Conservation (phyloP, 2,888 invertebrate species). For the Plutella xylostella region DNA sequence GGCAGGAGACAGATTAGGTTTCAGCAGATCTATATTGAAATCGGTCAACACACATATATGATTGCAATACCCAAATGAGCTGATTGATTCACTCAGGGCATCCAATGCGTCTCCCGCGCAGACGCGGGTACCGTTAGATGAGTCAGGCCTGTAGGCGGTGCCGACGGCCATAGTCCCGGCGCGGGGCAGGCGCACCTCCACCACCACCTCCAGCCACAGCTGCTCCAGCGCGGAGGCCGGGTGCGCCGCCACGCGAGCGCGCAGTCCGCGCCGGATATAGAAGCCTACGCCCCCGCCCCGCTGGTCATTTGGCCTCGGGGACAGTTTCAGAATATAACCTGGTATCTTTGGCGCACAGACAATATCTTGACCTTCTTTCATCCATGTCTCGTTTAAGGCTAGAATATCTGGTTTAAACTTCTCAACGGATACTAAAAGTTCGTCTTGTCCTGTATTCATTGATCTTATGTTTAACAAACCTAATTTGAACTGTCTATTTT, state of each 20-base stretch:
- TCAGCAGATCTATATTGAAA: background rate
- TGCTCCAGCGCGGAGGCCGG: background rate
- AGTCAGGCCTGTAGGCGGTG: background rate
- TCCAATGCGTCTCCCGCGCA: background rate
- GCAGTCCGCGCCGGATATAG: background rate
- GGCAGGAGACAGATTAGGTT: no score
- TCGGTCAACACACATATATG: background rate
- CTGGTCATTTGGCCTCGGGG: slow-evolving; percentile 11
- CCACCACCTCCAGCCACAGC: slow-evolving; percentile 2
- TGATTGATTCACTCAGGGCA: slow-evolving; percentile 1
- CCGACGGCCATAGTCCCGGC: background rate
- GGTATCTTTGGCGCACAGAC: background rate
- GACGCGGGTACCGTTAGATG: no score
- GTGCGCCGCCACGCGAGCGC: background rate
- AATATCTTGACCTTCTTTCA: slow-evolving; percentile 7
- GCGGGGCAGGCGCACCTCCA: background rate
- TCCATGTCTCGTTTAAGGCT: slow-evolving; percentile 14
- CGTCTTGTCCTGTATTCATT: slow-evolving; percentile 13
- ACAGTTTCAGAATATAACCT: slow-evolving; percentile 8
- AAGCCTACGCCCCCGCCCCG: slow-evolving; percentile 5
- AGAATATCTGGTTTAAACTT: slow-evolving; percentile 12
- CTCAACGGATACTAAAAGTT: slow-evolving; percentile 5
- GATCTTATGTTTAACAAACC: slow-evolving; percentile 12
- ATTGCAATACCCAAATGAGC: background rate
- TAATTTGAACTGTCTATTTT: background rate